Base-by-base conservation (phyloP, 1,140 invertebrate genomes). In the Ladona fulva region DNA sequence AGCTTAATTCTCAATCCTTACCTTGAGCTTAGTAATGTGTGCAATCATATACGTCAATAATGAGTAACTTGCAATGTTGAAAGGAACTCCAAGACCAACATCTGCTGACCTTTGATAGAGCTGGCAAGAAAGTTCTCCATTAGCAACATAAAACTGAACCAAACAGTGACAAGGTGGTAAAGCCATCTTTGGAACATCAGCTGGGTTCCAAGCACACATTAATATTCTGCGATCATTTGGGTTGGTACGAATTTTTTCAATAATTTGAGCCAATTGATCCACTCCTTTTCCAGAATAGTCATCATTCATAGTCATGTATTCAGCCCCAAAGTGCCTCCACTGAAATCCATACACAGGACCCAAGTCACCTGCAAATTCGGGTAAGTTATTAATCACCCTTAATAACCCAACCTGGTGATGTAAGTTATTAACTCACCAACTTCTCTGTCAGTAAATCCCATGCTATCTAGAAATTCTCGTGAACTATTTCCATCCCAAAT, bases 331-430 rank as follows among this genome's bases (percentile, higher is more conserved):
- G 86, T 99, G 97, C 78, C 98, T 88, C 98, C 98, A 99, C 84
- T 99, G 98, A 83, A 99, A 99, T 0, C 98, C 98, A 89, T 99
- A 99, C 25, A 99, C 90, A 8, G 98, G 98, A 0, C 98, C 98
- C 29, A 99, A 87, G 87, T 99, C 98, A 77, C 97, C 91, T 92
- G 81, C 76, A 84, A 84, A 42, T 16, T 12, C 0, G 22, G 25
- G 24, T 3, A 66, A 52, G 44, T 11, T 10, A 52, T 11, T 52
- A 52, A 11, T 52, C 44, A 52, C n/a, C n/a, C n/a, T n/a, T n/a
- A n/a, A 19, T 52, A 11, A 52, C 44, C 19, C 44, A 10, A 11
- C 44, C 1, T 37, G 1, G 1, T 37, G 29, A 37, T 37, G n/a
- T 8, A 37, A 37, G 8, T 19, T 3, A 66, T 12, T 66, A 12